phyloP scores from a whole-genome alignment of 30 jellyfish, hydroid and myxozoan genomes.

The Nemopilema nomurai region DNA sequence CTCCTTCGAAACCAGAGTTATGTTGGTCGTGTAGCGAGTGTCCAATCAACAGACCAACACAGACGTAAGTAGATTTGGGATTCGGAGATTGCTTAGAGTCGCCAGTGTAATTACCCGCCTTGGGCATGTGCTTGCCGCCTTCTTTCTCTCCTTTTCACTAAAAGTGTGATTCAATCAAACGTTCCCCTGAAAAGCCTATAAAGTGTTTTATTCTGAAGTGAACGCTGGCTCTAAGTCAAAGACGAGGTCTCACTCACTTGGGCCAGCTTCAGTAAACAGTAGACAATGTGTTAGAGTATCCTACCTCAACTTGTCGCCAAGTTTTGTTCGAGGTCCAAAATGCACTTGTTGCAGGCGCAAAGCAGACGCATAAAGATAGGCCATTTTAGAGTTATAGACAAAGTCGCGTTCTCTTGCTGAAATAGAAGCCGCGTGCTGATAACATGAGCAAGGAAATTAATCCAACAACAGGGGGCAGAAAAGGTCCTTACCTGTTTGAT shows the following conservation, averaged over 20 bases:
- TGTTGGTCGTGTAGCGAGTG: background rate
- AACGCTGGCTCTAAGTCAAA: too few species aligned
- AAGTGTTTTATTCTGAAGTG: too few species aligned
- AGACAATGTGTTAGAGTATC: background rate
- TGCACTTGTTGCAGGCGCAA: too few species aligned
- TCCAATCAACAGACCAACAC: background rate
- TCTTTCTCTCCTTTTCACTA: background rate
- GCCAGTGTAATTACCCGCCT: background rate
- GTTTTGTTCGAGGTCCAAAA: background rate
- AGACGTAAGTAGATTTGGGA: background rate
- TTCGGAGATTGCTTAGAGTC: background rate
- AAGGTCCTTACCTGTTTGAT: conserved; percentile 58
- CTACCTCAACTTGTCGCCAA: background rate
- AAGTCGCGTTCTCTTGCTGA: background rate
- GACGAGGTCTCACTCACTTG: too few species aligned
- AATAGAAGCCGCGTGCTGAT: background rate
- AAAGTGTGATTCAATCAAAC: background rate
- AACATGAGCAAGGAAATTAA: background rate
- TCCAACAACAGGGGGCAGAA: background rate
- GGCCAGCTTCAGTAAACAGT: too few species aligned
- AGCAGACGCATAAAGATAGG: background rate
- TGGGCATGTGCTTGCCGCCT: background rate
- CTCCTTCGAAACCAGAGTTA: background rate
- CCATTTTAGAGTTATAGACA: background rate
- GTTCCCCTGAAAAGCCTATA: too few species aligned